Conservation (phyloP, 2,797 vertebrate genomes). For the Acestrorhynchus altus region DNA sequence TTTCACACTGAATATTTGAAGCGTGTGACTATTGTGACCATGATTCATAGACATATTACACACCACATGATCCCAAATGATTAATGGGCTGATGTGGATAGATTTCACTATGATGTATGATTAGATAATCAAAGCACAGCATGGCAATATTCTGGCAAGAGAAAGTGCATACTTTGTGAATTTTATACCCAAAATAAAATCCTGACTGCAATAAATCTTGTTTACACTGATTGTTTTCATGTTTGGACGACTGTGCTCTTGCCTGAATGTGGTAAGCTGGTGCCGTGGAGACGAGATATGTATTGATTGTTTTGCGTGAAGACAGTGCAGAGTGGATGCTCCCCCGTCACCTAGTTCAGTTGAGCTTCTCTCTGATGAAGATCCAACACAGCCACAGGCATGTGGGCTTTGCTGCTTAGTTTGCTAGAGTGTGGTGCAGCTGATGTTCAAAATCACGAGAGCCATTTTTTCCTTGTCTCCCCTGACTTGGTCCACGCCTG, state of each 20-base stretch:
- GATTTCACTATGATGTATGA: not conserved
- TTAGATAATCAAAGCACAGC: slow-evolving; percentile 10
- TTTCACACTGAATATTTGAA: not conserved
- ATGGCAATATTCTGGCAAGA: not conserved
- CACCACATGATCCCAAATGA: not conserved
- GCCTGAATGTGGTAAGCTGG: slow-evolving; percentile 7
- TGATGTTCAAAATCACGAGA: slow-evolving; percentile 63
- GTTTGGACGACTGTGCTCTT: not conserved
- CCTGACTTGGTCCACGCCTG: slow-evolving; percentile 2
- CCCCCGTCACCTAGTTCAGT: slow-evolving; percentile 51
- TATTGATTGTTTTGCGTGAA: slow-evolving; percentile 60
- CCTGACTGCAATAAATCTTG: not conserved
- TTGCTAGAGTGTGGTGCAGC: slow-evolving; percentile 27
- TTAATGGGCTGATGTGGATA: slow-evolving; percentile 8
- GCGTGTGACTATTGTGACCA: not conserved
- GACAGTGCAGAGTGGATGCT: slow-evolving; percentile 50
- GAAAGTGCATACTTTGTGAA: not conserved
- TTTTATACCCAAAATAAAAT: not conserved
- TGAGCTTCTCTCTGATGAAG: slow-evolving; percentile 62
- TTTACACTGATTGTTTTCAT: not conserved
- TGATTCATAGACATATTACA: slow-evolving; percentile 10
- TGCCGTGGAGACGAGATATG: slow-evolving; percentile 42
- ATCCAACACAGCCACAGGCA: slow-evolving; percentile 66
- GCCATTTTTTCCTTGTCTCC: slow-evolving; percentile 28
- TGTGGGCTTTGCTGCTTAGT: slow-evolving; percentile 51